A percentile compares a stretch with the other conserved stretches of the same genome.
Conservation (phyloP, 2,797 vertebrate species). For the Leptatherina wallacei region DNA sequence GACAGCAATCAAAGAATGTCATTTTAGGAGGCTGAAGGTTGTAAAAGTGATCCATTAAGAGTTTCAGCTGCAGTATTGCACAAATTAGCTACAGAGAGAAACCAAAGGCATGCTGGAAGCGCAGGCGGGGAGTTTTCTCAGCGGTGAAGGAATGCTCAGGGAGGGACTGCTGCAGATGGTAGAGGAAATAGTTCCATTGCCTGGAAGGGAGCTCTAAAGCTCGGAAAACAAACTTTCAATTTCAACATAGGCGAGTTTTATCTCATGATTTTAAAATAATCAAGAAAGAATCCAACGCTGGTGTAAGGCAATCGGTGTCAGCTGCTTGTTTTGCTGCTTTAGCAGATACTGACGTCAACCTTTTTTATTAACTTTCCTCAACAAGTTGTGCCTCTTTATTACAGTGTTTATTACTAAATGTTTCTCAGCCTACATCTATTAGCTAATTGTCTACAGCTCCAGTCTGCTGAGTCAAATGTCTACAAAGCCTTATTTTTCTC, state of each 20-base stretch:
- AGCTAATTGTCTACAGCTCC: constrained; percentile 42
- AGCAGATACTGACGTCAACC: constrained; percentile 19
- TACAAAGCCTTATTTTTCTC: constrained; percentile 41
- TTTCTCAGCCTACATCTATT: constrained; percentile 35
- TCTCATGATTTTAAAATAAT: constrained; percentile 56
- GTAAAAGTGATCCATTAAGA: constrained; percentile 66
- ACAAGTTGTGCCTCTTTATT: constrained; percentile 36
- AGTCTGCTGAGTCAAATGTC: constrained; percentile 60
- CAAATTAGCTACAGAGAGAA: constrained; percentile 73
- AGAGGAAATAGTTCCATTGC: constrained; percentile 83
- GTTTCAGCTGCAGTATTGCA: constrained; percentile 60
- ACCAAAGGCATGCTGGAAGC: constrained; percentile 81
- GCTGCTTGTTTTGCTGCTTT: constrained; percentile 8
- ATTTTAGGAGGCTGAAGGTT: constrained; percentile 53
- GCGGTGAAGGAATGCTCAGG: constrained; percentile 85
- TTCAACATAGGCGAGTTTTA: constrained; percentile 64
- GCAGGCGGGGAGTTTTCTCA: constrained; percentile 83
- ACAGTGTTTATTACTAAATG: constrained; percentile 56
- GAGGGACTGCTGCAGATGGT: constrained; percentile 82
- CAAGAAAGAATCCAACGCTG: constrained; percentile 37
- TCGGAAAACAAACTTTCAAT: constrained; percentile 78
- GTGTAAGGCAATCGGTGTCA: constrained; percentile 10
- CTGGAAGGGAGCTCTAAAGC: constrained; percentile 79
- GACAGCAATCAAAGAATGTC: constrained; percentile 41
- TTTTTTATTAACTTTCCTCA: constrained; percentile 32